Evolutionary conservation across 2,113 vertebrate species (phyloP).

Genomic region (Proterorhinus semilunaris): DNA sequence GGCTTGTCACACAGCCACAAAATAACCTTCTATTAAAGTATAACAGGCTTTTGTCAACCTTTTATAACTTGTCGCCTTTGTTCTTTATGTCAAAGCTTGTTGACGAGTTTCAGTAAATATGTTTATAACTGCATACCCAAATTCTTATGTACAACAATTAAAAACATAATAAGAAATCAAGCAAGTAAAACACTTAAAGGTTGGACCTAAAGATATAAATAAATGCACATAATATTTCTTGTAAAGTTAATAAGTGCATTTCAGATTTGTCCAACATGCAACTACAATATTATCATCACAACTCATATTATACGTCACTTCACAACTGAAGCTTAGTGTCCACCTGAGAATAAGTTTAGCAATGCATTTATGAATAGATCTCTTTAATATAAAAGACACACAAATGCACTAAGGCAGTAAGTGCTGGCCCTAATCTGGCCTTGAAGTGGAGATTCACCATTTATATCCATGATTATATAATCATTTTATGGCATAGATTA

Average conservation of each 20-base stretch:
- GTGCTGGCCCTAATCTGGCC: slow-evolving; percentile 6
- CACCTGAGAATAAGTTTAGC: background rate
- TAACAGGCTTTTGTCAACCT: background rate
- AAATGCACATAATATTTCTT: background rate
- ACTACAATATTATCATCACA: too few species aligned
- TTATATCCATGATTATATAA: slow-evolving; percentile 28
- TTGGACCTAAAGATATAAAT: background rate
- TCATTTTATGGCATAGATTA: slow-evolving; percentile 15
- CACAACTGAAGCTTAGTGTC: too few species aligned
- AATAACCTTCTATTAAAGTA: slow-evolving; percentile 20
- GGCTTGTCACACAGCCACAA: background rate
- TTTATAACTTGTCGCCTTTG: too few species aligned
- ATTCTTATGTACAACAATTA: slow-evolving; percentile 13
- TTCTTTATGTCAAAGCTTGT: too few species aligned
- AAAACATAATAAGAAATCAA: background rate
- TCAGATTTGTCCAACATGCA: too few species aligned
- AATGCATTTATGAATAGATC: background rate
- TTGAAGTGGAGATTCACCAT: slow-evolving; percentile 6
- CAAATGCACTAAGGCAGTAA: background rate
- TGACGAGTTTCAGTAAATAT: slow-evolving; percentile 18
- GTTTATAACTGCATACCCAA: slow-evolving; percentile 15
- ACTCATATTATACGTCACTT: too few species aligned
- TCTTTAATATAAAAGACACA: background rate
- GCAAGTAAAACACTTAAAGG: background rate
- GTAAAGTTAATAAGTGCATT: too few species aligned